Percentiles rank a stretch among this genome's conserved stretches.
Evolutionary conservation across 2,797 vertebrate genomes (phyloP).

Genomic region (Uromys caudimaculatus): DNA sequence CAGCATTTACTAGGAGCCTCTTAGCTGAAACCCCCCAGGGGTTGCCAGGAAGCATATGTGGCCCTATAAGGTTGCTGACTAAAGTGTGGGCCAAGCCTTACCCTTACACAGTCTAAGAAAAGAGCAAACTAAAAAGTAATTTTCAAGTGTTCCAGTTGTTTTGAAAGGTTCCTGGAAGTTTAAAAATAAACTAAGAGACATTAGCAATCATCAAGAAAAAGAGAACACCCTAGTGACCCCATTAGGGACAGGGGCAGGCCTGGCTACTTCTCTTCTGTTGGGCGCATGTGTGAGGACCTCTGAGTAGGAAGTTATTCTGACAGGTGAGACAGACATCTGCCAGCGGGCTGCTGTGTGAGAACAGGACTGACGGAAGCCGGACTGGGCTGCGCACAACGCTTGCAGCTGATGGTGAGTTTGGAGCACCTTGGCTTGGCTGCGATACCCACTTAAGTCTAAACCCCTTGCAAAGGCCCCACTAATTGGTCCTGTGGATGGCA

Average conservation of each 20-base stretch:
- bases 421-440: neutral
- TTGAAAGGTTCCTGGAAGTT: slow-evolving; percentile 31
- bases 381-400: neutral
- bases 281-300: neutral
- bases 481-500: neutral
- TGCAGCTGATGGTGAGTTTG: neutral
- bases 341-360: slow-evolving; percentile 1
- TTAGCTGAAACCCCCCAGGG: neutral
- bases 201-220: neutral
- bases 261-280: neutral
- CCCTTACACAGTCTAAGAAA: slow-evolving; percentile 18
- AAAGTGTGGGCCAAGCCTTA: slow-evolving; percentile 27
- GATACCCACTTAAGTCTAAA: slow-evolving; percentile 1
- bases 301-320: slow-evolving; percentile 27
- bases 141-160: slow-evolving; percentile 1
- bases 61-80: neutral
- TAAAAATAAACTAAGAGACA: slow-evolving; percentile 54
- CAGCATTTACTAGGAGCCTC: neutral
- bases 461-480: neutral
- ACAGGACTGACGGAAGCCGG: neutral
- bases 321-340: slow-evolving; percentile 24
- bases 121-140: slow-evolving; percentile 57
- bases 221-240: neutral
- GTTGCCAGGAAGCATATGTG: neutral
- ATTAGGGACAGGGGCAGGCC: neutral